Base-by-base conservation (phyloP, 2,888 invertebrate genomes). In the Lacanobia oleracea region DNA sequence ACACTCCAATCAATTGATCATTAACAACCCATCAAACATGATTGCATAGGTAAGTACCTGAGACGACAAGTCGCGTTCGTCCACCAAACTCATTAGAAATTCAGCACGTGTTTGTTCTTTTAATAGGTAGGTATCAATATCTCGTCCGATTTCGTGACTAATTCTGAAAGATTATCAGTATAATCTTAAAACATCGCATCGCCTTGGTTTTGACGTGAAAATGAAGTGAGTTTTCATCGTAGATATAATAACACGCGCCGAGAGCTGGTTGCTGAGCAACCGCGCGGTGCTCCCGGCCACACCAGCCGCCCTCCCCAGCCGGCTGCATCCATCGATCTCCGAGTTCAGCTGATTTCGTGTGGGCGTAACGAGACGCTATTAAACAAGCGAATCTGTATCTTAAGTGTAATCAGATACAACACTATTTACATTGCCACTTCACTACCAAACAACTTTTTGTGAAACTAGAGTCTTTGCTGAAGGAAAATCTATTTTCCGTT, bases 301-400 rank as follows among this genome's bases (percentile, higher is more conserved):
- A 79, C 75, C 84, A 79, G 78, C 82, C 74, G 72, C 79, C 69
- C 76, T 72, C 79, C 86, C 86, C 74, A 84, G 77, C 73, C 79
- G 86, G 77, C 83, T 84, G 79, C 79, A 79, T 70, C 60, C 79
- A 85, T 86, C 75, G 81, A 85, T 86, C 79, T 81, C 70, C 77
- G 54, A 71, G n/a, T 65, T 63, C 65, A 23, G 37, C 65, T 51
- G 72, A 64, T 54, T 72, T 54, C 64, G 60, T 67, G 14, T 57
- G 54, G 61, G 40, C 57, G 69, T 59, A 69, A 77, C 23, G 33
- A 27, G 27, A 43, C 27, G 33, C 10, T 51, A 50, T n/a, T 5
- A 57, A 10, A 14, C 40, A 70, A 54, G 37, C 67, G 33, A 83
- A 53, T 74, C 16, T 84, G n/a, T 48, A 60, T 75, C 75, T 18